phyloP scores from a whole-genome alignment of 2,888 invertebrate species.

The Serrognathus titanus region DNA sequence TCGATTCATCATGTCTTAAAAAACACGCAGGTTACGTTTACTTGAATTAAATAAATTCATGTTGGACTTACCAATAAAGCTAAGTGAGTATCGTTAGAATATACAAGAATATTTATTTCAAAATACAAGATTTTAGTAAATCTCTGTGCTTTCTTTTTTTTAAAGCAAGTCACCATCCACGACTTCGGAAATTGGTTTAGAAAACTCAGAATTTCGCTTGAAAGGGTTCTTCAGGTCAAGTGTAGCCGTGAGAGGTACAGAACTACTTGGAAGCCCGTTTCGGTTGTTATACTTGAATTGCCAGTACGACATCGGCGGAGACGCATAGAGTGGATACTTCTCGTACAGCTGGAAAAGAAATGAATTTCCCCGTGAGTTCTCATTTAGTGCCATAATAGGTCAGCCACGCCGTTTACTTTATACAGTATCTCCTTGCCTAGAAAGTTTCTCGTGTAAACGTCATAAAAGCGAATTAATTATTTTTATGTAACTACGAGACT shows the following conservation, averaged over 20 bases:
- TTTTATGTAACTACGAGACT: background rate
- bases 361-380: too few species aligned
- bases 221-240: constrained; percentile 34
- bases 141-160: background rate
- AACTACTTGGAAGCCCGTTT: constrained; percentile 17
- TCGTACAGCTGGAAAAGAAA: constrained; percentile 31
- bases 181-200: constrained; percentile 33
- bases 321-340: constrained; percentile 39
- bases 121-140: too few species aligned
- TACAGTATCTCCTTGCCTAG: background rate
- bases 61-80: too few species aligned
- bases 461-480: constrained; percentile 1
- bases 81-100: too few species aligned
- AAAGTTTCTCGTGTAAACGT: background rate
- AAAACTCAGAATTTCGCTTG: constrained; percentile 32
- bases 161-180: constrained; percentile 24
- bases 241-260: constrained; percentile 29
- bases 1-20: too few species aligned
- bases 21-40: too few species aligned
- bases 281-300: constrained; percentile 28
- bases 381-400: too few species aligned
- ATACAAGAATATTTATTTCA: too few species aligned
- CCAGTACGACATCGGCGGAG: constrained; percentile 32
- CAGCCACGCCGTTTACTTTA: too few species aligned
- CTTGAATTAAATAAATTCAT: too few species aligned